phyloP scores from a whole-genome alignment of 2,888 invertebrate species.

The Rhynchonema sp. region DNA sequence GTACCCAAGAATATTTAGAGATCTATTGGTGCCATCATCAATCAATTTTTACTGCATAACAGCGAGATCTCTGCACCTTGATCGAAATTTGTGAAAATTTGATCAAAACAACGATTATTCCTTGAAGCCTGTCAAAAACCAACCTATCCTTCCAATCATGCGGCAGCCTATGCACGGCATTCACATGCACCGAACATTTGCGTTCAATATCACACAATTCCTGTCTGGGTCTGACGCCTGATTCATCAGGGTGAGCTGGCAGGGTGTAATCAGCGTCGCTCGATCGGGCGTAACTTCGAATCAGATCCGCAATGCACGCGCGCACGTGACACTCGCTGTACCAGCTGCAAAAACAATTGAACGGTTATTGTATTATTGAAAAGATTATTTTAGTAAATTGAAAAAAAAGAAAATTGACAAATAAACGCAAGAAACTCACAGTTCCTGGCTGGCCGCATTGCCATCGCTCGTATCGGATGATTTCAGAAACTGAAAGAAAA shows the following conservation, averaged over 20 bases:
- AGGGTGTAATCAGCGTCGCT: background rate
- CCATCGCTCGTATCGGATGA: too few relatives aligned
- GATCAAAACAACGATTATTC: too few relatives aligned
- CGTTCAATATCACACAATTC: conserved; percentile 25
- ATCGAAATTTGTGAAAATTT: too few relatives aligned
- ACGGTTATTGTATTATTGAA: too few relatives aligned
- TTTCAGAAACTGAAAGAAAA: too few relatives aligned
- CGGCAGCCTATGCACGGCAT: conserved; percentile 23
- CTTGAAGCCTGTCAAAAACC: background rate
- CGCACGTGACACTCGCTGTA: background rate
- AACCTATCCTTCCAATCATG: conserved; percentile 12
- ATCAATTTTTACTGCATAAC: too few relatives aligned
- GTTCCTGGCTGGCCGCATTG: too few relatives aligned
- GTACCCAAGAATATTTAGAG: too few relatives aligned
- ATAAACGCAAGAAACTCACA: too few relatives aligned
- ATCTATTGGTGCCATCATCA: too few relatives aligned
- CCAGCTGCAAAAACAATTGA: too few relatives aligned
- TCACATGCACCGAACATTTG: conserved; percentile 28
- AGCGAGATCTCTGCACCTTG: too few relatives aligned
- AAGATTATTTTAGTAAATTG: background rate
- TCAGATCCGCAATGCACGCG: background rate
- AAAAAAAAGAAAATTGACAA: background rate
- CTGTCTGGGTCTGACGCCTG: conserved; percentile 7
- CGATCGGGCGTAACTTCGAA: background rate
- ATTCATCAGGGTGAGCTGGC: background rate